These are phyloP conservation scores for Sphecodes monilicornis DNA, from an alignment of 2,888 invertebrate genomes.

Conservation along the genomic window DNA sequence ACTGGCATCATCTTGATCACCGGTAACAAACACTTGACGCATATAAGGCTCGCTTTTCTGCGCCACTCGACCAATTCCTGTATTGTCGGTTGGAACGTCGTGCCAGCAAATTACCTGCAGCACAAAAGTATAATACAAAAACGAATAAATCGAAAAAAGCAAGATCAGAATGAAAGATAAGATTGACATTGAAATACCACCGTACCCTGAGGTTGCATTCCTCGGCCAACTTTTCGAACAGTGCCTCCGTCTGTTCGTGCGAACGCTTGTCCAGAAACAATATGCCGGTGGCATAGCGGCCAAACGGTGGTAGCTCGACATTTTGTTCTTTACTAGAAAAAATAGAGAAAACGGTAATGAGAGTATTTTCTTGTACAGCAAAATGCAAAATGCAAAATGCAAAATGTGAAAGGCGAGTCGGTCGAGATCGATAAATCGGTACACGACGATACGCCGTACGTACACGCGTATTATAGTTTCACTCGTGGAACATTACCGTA, in stretches of 20 bases:
- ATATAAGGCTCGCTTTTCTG: slow-evolving; percentile 97
- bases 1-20: slow-evolving; percentile 85
- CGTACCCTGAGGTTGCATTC: slow-evolving; percentile 90
- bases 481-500: neutral
- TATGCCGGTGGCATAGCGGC: slow-evolving; percentile 98
- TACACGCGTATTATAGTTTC: too few relatives aligned
- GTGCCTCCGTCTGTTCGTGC: slow-evolving; percentile 91
- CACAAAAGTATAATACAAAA: neutral
- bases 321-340: slow-evolving; percentile 91
- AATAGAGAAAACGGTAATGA: neutral
- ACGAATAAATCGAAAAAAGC: too few relatives aligned
- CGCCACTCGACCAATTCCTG: slow-evolving; percentile 96
- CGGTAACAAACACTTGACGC: slow-evolving; percentile 95
- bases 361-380: neutral
- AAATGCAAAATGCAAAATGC: neutral
- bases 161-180: neutral
- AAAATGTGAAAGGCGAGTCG: neutral
- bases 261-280: slow-evolving; percentile 95
- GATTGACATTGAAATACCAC: neutral
- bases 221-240: slow-evolving; percentile 92
- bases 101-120: slow-evolving; percentile 95
- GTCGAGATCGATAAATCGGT: too few relatives aligned
- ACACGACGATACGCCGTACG: too few relatives aligned
- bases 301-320: slow-evolving; percentile 93
- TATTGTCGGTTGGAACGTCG: slow-evolving; percentile 94